These are phyloP conservation scores for Sitta europaea DNA, from an alignment of 2,113 vertebrate species.

Conservation along the genomic window DNA sequence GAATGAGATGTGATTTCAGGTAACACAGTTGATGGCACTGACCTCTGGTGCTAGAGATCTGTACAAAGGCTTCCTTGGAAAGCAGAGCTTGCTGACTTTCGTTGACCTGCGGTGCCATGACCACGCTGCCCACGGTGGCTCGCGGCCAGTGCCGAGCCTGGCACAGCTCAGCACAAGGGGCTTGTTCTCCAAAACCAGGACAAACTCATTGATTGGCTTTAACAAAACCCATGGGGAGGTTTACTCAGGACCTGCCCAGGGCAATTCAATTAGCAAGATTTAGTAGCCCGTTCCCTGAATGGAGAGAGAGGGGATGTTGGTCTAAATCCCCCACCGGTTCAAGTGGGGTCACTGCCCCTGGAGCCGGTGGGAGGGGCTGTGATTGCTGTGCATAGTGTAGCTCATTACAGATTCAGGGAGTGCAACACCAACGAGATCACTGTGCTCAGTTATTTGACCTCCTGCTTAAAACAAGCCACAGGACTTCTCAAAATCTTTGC, in stretches of 20 bases:
- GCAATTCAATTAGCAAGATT: background rate
- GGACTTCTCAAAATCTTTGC: background rate
- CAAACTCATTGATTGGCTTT: background rate
- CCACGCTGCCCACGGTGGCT: fast-evolving
- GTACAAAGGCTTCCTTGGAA: background rate
- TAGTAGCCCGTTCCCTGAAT: background rate
- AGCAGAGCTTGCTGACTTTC: background rate
- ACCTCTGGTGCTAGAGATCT: background rate
- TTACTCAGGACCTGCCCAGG: background rate
- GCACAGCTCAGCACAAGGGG: background rate
- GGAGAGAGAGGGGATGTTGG: background rate
- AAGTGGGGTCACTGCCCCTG: background rate
- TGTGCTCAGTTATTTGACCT: background rate
- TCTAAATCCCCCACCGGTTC: background rate
- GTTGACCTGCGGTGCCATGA: background rate
- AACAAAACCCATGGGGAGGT: background rate
- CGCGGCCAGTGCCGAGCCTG: fast-evolving
- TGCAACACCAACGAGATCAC: background rate
- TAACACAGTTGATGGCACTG: background rate
- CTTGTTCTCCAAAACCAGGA: background rate
- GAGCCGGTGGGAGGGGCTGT: background rate
- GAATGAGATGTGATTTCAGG: background rate
- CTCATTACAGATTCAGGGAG: background rate
- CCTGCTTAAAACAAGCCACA: background rate
- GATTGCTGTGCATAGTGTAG: background rate